Evolutionary conservation across 2,113 vertebrate genomes (phyloP).

Genomic region (Nothocercus nigrocapillus): DNA sequence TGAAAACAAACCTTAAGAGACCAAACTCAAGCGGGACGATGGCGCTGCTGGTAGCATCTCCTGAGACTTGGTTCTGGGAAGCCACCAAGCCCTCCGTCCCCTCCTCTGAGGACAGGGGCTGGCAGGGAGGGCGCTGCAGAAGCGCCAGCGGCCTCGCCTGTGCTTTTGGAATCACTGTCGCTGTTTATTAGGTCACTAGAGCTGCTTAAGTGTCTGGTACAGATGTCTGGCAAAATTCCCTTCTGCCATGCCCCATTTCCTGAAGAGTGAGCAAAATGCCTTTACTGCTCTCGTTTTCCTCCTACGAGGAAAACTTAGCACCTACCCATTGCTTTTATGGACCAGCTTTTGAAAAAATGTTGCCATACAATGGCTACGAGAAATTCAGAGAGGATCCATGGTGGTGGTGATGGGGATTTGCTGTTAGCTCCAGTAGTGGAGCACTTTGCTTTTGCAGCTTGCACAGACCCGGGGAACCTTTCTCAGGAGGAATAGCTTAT

Average conservation of each 20-base stretch:
- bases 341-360: not conserved
- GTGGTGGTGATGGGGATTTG: not conserved
- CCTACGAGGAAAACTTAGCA: not conserved
- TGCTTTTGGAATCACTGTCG: not conserved
- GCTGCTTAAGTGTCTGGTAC: not conserved
- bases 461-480: not conserved
- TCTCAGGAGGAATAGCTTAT: constrained; percentile 7
- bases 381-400: not conserved
- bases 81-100: not conserved
- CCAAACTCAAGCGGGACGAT: constrained; percentile 1
- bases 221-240: not conserved
- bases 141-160: not conserved
- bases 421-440: not conserved
- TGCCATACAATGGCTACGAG: accelerated
- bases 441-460: not conserved
- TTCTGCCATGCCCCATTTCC: not conserved
- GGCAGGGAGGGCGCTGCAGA: not conserved
- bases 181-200: not conserved
- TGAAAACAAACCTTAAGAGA: not conserved
- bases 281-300: not conserved
- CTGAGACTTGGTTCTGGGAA: not conserved
- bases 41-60: not conserved
- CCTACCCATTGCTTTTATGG: not conserved
- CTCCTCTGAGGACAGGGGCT: not conserved
- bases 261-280: not conserved